phyloP scores from a whole-genome alignment of 2,797 vertebrate species.

The Leptoclinus maculatus region DNA sequence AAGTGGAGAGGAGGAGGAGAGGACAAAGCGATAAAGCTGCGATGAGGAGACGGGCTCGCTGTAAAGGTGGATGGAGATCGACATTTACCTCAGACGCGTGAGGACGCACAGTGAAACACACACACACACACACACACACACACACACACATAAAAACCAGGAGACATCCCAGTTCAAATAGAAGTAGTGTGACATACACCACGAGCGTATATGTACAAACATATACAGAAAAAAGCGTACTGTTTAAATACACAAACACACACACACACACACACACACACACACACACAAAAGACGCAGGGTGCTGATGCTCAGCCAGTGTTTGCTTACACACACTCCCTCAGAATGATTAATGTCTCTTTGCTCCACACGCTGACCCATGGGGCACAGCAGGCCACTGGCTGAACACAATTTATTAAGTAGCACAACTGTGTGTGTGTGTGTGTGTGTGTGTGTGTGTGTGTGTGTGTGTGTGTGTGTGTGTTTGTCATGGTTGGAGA shows the following conservation, averaged over 20 bases:
- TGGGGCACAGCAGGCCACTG: conserved; percentile 71
- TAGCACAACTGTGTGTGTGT: conserved; percentile 31
- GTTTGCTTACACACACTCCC: conserved; percentile 64
- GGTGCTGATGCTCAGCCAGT: conserved; percentile 46
- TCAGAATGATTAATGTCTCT: conserved; percentile 79
- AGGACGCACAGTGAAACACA: conserved; percentile 22
- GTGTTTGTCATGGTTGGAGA: conserved; percentile 18
- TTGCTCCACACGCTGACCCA: conserved; percentile 71
- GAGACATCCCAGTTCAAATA: conserved; percentile 12
- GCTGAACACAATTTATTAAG: conserved; percentile 79
- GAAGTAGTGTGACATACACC: neutral
- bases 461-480: conserved; percentile 36
- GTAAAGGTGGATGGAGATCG: conserved; percentile 42
- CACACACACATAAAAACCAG: conserved; percentile 7
- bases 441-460: conserved; percentile 42
- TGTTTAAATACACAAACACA: conserved; percentile 29
- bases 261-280: conserved; percentile 48
- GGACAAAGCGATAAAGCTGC: conserved; percentile 57
- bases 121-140: conserved; percentile 1
- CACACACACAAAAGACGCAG: conserved; percentile 21
- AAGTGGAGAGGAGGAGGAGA: conserved; percentile 26
- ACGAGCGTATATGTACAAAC: neutral
- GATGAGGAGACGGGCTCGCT: conserved; percentile 46
- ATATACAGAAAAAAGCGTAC: neutral
- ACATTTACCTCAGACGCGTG: conserved; percentile 48